Percentiles rank a stretch among this genome's conserved stretches.
Evolutionary conservation across 2,797 vertebrate genomes (phyloP).

Genomic region (Pseudochirops cupreus): DNA sequence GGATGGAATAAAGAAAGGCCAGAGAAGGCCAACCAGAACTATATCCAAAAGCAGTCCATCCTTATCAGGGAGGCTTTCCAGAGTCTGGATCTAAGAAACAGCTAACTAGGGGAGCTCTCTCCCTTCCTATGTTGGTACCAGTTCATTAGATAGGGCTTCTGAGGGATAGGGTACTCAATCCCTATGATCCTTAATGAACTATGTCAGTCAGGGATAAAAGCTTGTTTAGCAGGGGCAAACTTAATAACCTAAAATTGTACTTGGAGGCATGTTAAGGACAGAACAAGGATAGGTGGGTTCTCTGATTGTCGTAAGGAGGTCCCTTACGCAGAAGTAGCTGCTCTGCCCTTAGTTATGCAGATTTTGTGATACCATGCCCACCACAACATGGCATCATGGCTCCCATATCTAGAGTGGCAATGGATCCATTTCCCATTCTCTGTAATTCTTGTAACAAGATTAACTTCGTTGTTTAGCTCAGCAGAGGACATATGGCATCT

Average conservation of each 20-base stretch:
- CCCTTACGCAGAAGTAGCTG: not conserved
- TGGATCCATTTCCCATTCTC: not conserved
- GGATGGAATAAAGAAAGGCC: not conserved
- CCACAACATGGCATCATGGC: not conserved
- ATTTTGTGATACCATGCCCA: not conserved
- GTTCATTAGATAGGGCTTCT: not conserved
- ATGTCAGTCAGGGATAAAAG: not conserved
- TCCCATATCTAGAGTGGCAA: not conserved
- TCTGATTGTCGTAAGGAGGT: not conserved
- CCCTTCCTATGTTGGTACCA: not conserved
- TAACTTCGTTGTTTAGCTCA: not conserved
- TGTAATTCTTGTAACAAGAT: not conserved
- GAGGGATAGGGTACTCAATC: not conserved
- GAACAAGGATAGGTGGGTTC: not conserved
- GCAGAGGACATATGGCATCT: not conserved
- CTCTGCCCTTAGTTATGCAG: not conserved
- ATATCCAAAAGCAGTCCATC: not conserved
- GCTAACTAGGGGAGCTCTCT: not conserved
- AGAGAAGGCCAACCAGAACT: not conserved
- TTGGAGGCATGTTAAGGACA: not conserved
- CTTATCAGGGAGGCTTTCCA: not conserved
- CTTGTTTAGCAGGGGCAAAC: not conserved
- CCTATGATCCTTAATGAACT: too few relatives aligned
- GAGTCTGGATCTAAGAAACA: not conserved
- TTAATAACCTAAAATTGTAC: not conserved